Evolutionary conservation across 2,797 vertebrate genomes (phyloP), one percentile per base, ranked within the genome.

Genomic region (Falco novaeseelandiae): DNA sequence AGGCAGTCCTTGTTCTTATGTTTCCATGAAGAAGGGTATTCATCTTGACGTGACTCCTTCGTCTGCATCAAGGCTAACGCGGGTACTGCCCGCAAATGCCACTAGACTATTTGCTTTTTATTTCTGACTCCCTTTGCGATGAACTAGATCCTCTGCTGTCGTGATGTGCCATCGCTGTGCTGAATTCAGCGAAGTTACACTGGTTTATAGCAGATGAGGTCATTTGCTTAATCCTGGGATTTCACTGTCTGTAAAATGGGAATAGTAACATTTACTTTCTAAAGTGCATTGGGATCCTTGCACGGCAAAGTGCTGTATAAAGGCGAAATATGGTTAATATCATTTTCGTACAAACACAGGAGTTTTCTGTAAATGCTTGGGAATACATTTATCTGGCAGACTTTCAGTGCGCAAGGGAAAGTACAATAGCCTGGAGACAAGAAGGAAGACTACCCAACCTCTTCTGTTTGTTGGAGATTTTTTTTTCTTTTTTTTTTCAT

Each of bases 371-470:
- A 95, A 94, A 89, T 79, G 66, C 78, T 62, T 77, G 95, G 91
- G 95, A 95, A 87, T 96, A 73, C 88, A 83, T 92, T 95, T 91
- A 66, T 83, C 94, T 96, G 90, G 93, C 87, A 93, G 86, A 81
- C 40, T 95, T 90, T 95, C 95, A 90, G 38, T 63, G 89, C 15
- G 30, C 86, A 77, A 49, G 93, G 87, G 72, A 91, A 88, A 96
- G 94, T 83, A 89, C 91, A 93, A 16, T 91, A 93, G 94, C 94
- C 95, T 79, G 85, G 79, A 94, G 94, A 93, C 58, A 90, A 62
- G 90, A 90, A 40, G 21, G 88, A 82, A 89, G 91, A 94, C 86
- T 87, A 30, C 80, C 59, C 86, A 96, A 34, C 51, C 73, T 96
- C 93, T 73, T 86, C 58, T 90, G 51, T 49, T 70, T 77, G 65